These are phyloP conservation scores for Gibbula magus DNA, from an alignment of 2,888 invertebrate species.

Conservation along the genomic window DNA sequence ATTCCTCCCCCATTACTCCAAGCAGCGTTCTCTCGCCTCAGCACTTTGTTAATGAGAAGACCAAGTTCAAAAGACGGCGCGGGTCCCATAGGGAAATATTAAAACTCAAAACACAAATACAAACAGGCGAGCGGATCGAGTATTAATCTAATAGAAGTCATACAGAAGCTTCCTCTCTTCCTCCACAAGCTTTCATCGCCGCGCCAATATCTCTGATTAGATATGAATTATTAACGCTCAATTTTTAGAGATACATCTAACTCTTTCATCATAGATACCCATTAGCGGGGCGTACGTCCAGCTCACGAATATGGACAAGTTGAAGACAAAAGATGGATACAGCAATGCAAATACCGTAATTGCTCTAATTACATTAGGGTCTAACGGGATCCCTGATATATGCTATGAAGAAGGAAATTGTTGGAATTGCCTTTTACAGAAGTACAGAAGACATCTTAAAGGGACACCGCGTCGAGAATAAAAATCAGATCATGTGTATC, in stretches of 20 bases:
- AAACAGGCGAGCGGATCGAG: neutral
- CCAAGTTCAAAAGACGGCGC: conserved; percentile 5
- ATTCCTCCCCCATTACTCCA: neutral
- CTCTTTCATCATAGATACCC: conserved; percentile 17
- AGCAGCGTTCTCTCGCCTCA: neutral
- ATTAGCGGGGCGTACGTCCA: neutral
- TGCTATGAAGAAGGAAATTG: too few species aligned
- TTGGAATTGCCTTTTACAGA: too few species aligned
- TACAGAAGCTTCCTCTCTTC: neutral
- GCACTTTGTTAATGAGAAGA: conserved; percentile 6
- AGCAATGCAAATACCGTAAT: neutral
- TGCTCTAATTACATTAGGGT: too few species aligned
- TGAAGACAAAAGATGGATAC: neutral
- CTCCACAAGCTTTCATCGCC: conserved; percentile 3
- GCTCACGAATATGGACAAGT: neutral
- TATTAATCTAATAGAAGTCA: conserved; percentile 18
- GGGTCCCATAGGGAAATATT: conserved; percentile 10
- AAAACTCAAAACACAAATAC: conserved; percentile 23
- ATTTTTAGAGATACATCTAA: conserved; percentile 1
- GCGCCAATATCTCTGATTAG: conserved; percentile 21
- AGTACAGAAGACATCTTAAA: too few species aligned
- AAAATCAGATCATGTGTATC: too few species aligned
- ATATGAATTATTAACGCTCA: conserved; percentile 17
- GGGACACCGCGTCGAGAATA: too few species aligned
- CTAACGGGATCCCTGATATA: too few species aligned